These are phyloP conservation scores for Smittia sp. DNA, from an alignment of 2,888 invertebrate species.

Conservation along the genomic window DNA sequence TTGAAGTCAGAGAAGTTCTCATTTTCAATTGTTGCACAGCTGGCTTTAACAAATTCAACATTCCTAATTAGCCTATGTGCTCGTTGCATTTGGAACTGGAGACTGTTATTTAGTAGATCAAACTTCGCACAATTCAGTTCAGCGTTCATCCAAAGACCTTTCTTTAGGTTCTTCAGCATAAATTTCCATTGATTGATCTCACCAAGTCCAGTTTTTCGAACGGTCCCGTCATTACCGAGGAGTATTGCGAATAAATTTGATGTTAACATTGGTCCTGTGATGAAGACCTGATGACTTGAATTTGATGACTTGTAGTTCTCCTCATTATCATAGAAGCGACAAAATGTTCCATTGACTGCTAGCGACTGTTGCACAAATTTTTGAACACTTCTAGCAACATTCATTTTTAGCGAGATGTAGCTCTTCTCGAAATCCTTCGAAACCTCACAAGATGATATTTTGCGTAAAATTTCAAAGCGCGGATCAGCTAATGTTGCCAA, in stretches of 20 bases:
- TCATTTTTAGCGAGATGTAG: neutral
- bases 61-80: neutral
- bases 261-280: conserved; percentile 31
- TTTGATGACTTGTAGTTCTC: too few relatives aligned
- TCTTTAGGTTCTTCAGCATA: conserved; percentile 49
- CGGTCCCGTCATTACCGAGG: conserved; percentile 47
- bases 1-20: conserved; percentile 36
- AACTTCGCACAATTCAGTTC: conserved; percentile 54
- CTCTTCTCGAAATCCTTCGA: conserved; percentile 3
- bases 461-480: neutral
- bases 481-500: neutral
- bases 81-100: conserved; percentile 42
- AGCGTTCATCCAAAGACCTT: conserved; percentile 60
- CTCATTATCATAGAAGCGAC: neutral
- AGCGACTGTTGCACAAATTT: neutral
- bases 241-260: conserved; percentile 45
- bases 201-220: conserved; percentile 48
- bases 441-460: neutral
- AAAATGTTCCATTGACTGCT: neutral
- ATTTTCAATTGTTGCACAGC: conserved; percentile 16
- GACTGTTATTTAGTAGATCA: conserved; percentile 48
- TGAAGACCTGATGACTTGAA: neutral
- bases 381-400: neutral
- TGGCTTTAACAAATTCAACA: neutral
- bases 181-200: conserved; percentile 48